Evolutionary conservation across 2,113 vertebrate genomes (phyloP).

Genomic region (Chitala chitala): DNA sequence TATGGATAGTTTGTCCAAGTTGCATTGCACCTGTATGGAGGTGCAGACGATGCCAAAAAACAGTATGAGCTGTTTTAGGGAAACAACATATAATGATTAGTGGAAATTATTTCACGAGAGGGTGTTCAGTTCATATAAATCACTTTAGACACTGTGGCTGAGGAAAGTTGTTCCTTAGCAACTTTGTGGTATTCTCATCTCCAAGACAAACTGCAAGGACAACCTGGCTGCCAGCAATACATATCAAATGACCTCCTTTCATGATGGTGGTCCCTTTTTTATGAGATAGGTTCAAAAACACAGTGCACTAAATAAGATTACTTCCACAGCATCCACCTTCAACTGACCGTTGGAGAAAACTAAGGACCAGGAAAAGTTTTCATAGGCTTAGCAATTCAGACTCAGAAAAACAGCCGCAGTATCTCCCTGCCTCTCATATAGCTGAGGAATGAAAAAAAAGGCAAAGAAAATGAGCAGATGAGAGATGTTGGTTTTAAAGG

Average conservation of each 20-base stretch:
- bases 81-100: not conserved
- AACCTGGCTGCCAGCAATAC: too few species aligned
- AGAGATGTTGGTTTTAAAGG: not conserved
- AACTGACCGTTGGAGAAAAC: too few species aligned
- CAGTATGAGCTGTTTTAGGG: not conserved
- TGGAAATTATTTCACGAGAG: not conserved
- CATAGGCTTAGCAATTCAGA: not conserved
- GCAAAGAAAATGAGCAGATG: not conserved
- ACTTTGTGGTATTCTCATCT: not conserved
- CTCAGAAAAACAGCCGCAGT: not conserved
- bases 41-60: not conserved
- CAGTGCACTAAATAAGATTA: too few species aligned
- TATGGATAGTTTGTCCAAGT: too few species aligned
- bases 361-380: too few species aligned
- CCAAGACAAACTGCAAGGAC: not conserved
- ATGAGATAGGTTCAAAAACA: too few species aligned
- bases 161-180: too few species aligned
- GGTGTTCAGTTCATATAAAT: not conserved
- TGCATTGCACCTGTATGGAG: not conserved
- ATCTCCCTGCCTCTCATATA: not conserved
- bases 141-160: too few species aligned
- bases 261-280: too few species aligned
- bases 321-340: too few species aligned
- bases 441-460: slow-evolving; percentile 2
- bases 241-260: too few species aligned